Base-by-base conservation (phyloP, 2,888 invertebrate species). In the Eilema sororculum region DNA sequence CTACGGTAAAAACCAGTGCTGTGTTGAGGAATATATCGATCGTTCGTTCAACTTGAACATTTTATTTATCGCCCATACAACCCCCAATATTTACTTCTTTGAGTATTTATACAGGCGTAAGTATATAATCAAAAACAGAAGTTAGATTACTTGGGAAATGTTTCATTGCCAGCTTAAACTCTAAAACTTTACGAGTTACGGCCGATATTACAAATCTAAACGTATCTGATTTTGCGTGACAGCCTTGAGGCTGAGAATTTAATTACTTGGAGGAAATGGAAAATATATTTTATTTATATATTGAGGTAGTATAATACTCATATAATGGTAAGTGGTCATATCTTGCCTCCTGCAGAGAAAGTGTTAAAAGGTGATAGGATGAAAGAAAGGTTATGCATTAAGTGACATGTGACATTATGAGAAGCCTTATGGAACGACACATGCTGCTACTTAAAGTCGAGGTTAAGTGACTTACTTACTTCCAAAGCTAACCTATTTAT, bases 141-240 rank as follows among this genome's bases (percentile, higher is more conserved):
- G 52, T 52, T 46, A 46, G 6, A 52, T 52, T 52, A 52, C 52
- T 52, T 52, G n/a, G n/a, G n/a, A 52, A 52, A 52, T n/a, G 52
- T 52, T n/a, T n/a, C 52, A 52, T 20, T n/a, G 52, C n/a, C 52
- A 52, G 52, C 52, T 52, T 52, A 52, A 52, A 52, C 52, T 52
- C 20, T 46, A 16, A 41, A 46, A 46, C 46, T 52, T 52, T 41
- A 8, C 8, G n/a, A n/a, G n/a, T 52, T 52, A 52, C 52, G 52
- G n/a, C 52, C 52, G n/a, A 52, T 52, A 9, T 52, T 52, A n/a
- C 52, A 52, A n/a, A 52, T 52, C 52, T 52, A 52, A 52, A n/a
- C 52, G 52, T 52, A 52, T 52, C 52, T 52, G 52, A 46, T 52
- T 52, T n/a, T 52, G n/a, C 52, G n/a, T 16, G 52, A 52, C 52